A percentile compares a stretch with the other conserved stretches of the same genome.
Evolutionary conservation across 2,113 vertebrate genomes (phyloP).

Genomic region (human (Homo sapiens)): GRCh38 chr9:118788001-118788500

Average conservation of each 20-base stretch:
- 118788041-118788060: neutral
- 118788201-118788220: neutral
- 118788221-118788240: neutral
- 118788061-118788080: neutral
- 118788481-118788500: constrained; percentile 44
- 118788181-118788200: neutral
- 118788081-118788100: neutral
- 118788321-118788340: neutral
- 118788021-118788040: neutral
- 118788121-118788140: neutral
- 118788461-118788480: constrained; percentile 66
- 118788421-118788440: constrained; percentile 40
- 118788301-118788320: neutral
- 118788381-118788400: constrained; percentile 62
- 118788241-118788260: too few species aligned
- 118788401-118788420: constrained; percentile 63
- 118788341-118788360: constrained; percentile 41
- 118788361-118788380: constrained; percentile 61
- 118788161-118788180: neutral
- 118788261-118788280: neutral
- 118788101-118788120: neutral
- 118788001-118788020: neutral
- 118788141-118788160: neutral
- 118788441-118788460: constrained; percentile 48
- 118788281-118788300: neutral